These are phyloP conservation scores for Pithys albifrons DNA, from an alignment of 2,113 vertebrate genomes.

Conservation along the genomic window DNA sequence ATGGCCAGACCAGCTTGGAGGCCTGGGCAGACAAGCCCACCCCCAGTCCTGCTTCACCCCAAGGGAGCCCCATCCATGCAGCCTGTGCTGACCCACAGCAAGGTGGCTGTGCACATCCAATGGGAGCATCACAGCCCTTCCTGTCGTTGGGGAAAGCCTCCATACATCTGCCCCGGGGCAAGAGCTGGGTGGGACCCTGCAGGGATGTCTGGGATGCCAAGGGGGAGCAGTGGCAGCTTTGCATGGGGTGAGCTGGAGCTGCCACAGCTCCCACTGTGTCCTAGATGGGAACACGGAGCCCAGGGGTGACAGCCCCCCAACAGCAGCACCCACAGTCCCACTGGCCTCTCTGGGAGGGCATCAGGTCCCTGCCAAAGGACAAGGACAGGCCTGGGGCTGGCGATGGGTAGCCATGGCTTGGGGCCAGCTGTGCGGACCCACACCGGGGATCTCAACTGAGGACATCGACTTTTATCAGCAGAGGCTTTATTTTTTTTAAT, in stretches of 20 bases:
- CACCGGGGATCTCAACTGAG: not conserved
- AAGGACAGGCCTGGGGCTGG: not conserved
- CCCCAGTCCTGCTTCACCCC: not conserved
- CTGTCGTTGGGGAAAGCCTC: fast-evolving
- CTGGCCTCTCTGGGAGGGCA: not conserved
- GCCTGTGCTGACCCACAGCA: fast-evolving
- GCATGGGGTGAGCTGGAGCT: not conserved
- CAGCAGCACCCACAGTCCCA: fast-evolving
- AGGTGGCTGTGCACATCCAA: not conserved
- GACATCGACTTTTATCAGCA: not conserved
- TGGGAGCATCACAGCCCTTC: not conserved
- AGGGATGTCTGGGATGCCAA: fast-evolving
- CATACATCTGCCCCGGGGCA: fast-evolving
- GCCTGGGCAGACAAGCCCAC: not conserved
- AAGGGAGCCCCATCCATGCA: not conserved
- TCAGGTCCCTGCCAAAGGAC: not conserved
- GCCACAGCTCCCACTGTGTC: not conserved
- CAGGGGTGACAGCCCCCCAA: fast-evolving
- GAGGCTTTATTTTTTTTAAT: not conserved
- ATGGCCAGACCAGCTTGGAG: not conserved
- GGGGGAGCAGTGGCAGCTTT: fast-evolving
- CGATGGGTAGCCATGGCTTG: fast-evolving
- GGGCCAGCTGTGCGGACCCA: not conserved
- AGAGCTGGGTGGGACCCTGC: not conserved
- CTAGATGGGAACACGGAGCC: not conserved